phyloP scores from a whole-genome alignment of 2,113 vertebrate genomes.

The Oenanthe melanoleuca region DNA sequence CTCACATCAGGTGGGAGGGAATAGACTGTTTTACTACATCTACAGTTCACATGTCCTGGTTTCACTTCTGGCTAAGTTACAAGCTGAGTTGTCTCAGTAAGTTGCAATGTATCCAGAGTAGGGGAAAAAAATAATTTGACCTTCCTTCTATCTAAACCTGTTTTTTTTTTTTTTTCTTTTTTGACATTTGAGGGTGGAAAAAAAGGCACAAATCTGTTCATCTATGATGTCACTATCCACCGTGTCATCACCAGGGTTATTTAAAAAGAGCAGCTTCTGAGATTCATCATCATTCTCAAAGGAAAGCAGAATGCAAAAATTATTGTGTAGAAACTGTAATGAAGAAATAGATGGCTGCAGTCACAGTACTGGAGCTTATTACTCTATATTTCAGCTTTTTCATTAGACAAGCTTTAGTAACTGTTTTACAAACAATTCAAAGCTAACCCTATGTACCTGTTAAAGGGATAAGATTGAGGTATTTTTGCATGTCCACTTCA shows the following conservation, averaged over 20 bases:
- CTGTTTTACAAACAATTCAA: neutral
- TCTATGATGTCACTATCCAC: neutral
- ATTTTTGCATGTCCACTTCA: neutral
- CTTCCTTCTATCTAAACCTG: neutral
- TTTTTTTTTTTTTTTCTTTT: neutral
- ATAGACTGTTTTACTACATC: neutral
- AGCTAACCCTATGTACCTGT: neutral
- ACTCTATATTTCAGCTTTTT: neutral
- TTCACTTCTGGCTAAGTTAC: neutral
- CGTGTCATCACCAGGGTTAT: rapidly evolving
- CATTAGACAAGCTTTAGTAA: neutral
- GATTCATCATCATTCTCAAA: neutral
- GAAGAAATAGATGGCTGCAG: neutral
- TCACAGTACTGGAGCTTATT: neutral
- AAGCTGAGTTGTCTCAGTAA: neutral
- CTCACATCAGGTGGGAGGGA: neutral
- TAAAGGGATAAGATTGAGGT: neutral
- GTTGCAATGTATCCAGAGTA: neutral
- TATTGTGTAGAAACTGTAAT: neutral
- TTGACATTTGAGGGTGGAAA: neutral
- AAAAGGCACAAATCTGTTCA: neutral
- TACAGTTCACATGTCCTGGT: neutral
- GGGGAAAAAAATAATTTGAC: neutral
- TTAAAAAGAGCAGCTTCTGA: neutral
- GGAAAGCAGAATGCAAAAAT: neutral